phyloP scores from a whole-genome alignment of 1,140 invertebrate genomes.

The Meloidogyne floridensis region DNA sequence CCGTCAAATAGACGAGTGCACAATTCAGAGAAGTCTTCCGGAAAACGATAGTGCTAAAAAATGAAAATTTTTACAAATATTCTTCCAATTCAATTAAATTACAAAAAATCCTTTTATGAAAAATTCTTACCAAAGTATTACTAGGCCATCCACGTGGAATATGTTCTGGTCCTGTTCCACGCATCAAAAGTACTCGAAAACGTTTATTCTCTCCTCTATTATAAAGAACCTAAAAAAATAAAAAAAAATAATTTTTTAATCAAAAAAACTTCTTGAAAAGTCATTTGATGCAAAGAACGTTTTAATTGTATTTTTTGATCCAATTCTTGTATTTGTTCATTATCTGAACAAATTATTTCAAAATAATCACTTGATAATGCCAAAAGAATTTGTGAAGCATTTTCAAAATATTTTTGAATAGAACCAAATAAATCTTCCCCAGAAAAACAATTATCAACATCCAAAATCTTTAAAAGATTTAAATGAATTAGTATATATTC shows the following conservation, averaged over 20 bases:
- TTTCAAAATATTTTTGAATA: conserved; percentile 26
- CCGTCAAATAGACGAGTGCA: conserved; percentile 9
- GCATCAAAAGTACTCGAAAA: conserved; percentile 21
- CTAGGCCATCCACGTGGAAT: conserved; percentile 29
- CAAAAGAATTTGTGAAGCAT: conserved; percentile 26
- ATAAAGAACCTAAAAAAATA: conserved; percentile 15
- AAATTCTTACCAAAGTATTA: conserved; percentile 14
- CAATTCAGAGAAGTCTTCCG: conserved; percentile 19
- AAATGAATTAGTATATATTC: too few relatives aligned
- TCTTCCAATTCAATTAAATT: too few relatives aligned
- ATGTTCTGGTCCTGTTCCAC: conserved; percentile 9
- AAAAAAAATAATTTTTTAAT: neutral
- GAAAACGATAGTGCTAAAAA: conserved; percentile 27
- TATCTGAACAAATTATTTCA: conserved; percentile 7
- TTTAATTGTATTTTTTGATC: conserved; percentile 35
- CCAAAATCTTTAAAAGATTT: conserved; percentile 11
- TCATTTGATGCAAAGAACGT: conserved; percentile 33
- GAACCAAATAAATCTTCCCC: conserved; percentile 25
- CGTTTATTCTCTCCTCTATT: conserved; percentile 17
- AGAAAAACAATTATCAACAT: conserved; percentile 35
- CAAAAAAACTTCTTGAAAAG: conserved; percentile 17
- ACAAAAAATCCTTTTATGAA: neutral
- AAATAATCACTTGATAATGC: conserved; percentile 17
- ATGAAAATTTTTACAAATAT: neutral
- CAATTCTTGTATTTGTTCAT: neutral